phyloP scores from a whole-genome alignment of 2,797 vertebrate genomes.

The Smutsia gigantea region DNA sequence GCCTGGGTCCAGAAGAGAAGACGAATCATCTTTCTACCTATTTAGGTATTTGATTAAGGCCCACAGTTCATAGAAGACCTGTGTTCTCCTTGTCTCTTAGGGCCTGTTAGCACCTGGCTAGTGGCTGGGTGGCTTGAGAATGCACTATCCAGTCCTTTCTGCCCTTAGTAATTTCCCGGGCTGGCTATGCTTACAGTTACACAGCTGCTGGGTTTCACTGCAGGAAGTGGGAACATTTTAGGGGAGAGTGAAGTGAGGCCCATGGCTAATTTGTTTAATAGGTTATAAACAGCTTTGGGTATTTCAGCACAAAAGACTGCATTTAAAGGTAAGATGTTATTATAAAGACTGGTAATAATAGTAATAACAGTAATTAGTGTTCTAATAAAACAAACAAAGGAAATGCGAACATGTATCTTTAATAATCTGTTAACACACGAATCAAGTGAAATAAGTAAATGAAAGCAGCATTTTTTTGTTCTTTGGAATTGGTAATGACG shows the following conservation, averaged over 20 bases:
- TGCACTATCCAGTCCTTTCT: neutral
- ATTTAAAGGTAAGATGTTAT: constrained; percentile 64
- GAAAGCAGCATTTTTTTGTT: constrained; percentile 15
- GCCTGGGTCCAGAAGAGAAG: neutral
- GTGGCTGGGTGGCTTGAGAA: neutral
- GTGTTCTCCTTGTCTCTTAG: neutral
- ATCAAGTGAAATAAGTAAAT: constrained; percentile 57
- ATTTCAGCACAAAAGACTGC: constrained; percentile 23
- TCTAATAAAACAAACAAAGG: constrained; percentile 65
- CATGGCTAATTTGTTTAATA: neutral
- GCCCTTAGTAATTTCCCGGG: neutral
- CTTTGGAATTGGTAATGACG: neutral
- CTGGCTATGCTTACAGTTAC: neutral
- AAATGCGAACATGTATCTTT: constrained; percentile 56
- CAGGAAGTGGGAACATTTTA: neutral
- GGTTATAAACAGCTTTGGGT: constrained; percentile 57
- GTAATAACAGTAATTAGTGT: constrained; percentile 58
- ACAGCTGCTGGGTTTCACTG: neutral
- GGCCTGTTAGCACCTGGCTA: neutral
- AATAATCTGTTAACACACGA: constrained; percentile 24
- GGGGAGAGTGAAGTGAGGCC: neutral
- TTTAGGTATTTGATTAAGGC: neutral
- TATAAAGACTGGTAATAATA: constrained; percentile 37
- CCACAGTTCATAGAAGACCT: neutral
- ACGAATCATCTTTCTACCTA: neutral